Evolutionary conservation across 2,797 vertebrate genomes (phyloP).

Genomic region (Pangasius macronema): DNA sequence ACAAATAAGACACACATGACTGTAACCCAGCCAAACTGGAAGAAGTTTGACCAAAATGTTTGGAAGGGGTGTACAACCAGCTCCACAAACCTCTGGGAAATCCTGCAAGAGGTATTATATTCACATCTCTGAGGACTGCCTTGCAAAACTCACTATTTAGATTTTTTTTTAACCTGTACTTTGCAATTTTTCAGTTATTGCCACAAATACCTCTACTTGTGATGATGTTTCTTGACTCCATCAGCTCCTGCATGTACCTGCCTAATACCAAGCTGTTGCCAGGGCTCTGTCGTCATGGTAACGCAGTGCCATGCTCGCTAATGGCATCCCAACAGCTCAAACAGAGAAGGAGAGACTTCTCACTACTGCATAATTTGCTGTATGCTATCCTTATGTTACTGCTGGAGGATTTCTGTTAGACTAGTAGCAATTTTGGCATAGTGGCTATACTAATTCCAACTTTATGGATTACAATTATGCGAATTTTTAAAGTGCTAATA

Average conservation of each 20-base stretch:
- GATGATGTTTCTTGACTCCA: constrained; percentile 25
- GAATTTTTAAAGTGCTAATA: background rate
- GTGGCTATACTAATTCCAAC: background rate
- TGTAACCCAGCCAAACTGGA: background rate
- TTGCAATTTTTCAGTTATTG: background rate
- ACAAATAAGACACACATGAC: background rate
- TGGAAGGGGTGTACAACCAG: background rate
- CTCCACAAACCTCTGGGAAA: background rate
- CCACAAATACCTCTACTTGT: constrained; percentile 2
- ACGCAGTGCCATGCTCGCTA: constrained; percentile 38
- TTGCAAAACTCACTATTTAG: background rate
- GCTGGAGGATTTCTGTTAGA: background rate
- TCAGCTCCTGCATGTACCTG: constrained; percentile 21
- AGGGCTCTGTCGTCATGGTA: constrained; percentile 47
- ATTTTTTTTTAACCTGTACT: background rate
- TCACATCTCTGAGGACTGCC: background rate
- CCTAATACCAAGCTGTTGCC: constrained; percentile 49
- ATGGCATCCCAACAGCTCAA: constrained; percentile 36
- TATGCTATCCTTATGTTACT: background rate
- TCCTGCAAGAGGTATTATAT: background rate
- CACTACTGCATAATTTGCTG: constrained; percentile 7
- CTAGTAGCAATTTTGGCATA: background rate
- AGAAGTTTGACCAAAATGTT: background rate
- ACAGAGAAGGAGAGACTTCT: constrained; percentile 31
- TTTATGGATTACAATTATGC: background rate